Percentiles rank a stretch among this genome's conserved stretches.
phyloP scores from a whole-genome alignment of 2,888 invertebrate species.

The Axea sp. region DNA sequence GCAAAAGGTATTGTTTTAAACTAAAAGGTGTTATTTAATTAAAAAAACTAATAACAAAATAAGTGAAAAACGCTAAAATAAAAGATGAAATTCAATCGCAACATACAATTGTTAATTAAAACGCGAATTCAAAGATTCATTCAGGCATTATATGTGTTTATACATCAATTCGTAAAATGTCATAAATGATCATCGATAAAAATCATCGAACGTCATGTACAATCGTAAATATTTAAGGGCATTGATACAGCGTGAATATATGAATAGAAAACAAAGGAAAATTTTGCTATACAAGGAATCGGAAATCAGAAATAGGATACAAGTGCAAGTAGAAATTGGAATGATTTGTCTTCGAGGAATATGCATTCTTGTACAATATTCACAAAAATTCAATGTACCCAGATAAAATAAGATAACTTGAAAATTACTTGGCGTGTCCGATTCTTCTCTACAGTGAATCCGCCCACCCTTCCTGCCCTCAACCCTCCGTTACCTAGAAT shows the following conservation, averaged over 20 bases:
- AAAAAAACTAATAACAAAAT: no score
- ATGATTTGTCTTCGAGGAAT: slow-evolving; percentile 51
- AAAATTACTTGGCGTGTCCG: slow-evolving; percentile 60
- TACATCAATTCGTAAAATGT: slow-evolving; percentile 2
- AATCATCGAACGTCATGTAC: slow-evolving; percentile 6
- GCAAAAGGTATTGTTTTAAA: neutral
- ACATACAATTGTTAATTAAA: slow-evolving; percentile 22
- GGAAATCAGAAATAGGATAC: slow-evolving; percentile 52
- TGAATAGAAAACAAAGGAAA: slow-evolving; percentile 34
- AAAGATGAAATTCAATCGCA: slow-evolving; percentile 1
- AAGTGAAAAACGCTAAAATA: no score
- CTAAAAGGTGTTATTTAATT: no score
- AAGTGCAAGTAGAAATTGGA: slow-evolving; percentile 38
- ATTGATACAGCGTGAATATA: slow-evolving; percentile 26
- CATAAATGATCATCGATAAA: slow-evolving; percentile 17
- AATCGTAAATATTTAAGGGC: slow-evolving; percentile 13
- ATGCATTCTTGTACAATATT: slow-evolving; percentile 51
- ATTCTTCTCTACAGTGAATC: slow-evolving; percentile 53
- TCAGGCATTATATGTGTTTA: neutral
- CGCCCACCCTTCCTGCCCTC: slow-evolving; percentile 4
- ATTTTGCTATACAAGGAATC: slow-evolving; percentile 42
- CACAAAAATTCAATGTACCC: slow-evolving; percentile 59
- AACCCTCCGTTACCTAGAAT: slow-evolving; percentile 10
- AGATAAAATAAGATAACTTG: slow-evolving; percentile 55
- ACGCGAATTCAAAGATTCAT: neutral